A percentile compares a stretch with the other conserved stretches of the same genome.
Evolutionary conservation across 1,140 invertebrate genomes (phyloP).

Genomic region (Bactericera cockerelli): DNA sequence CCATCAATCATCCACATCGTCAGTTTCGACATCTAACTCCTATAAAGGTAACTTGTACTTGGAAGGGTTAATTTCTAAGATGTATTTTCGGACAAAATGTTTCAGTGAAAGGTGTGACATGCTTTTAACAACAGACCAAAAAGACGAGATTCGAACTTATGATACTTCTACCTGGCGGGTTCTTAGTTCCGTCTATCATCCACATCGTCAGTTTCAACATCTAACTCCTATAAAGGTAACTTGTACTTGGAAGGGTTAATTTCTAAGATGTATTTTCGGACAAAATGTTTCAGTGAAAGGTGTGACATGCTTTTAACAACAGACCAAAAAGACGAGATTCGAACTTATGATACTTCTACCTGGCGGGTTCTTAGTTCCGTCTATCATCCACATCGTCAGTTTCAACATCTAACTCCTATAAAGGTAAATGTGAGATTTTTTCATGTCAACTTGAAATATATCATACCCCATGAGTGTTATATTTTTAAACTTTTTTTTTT

Average conservation of each 20-base stretch:
- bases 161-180: slow-evolving; percentile 11
- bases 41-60: slow-evolving; percentile 15
- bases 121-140: slow-evolving; percentile 19
- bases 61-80: no score
- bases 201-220: slow-evolving; percentile 20
- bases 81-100: no score
- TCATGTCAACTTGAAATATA: no score
- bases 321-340: slow-evolving; percentile 16
- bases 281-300: no score
- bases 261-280: no score
- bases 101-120: neutral
- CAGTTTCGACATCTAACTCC: slow-evolving; percentile 20
- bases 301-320: slow-evolving; percentile 16
- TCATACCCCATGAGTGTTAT: no score
- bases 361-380: slow-evolving; percentile 15
- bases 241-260: no score
- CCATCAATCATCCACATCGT: slow-evolving; percentile 19
- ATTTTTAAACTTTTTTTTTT: no score
- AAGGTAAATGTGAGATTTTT: no score
- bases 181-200: slow-evolving; percentile 16
- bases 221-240: slow-evolving; percentile 17
- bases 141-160: slow-evolving; percentile 16
- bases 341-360: slow-evolving; percentile 15
- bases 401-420: slow-evolving; percentile 20
- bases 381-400: slow-evolving; percentile 19